Conservation (phyloP, 2,888 invertebrate species). For the Caenorhabditis sp. region DNA sequence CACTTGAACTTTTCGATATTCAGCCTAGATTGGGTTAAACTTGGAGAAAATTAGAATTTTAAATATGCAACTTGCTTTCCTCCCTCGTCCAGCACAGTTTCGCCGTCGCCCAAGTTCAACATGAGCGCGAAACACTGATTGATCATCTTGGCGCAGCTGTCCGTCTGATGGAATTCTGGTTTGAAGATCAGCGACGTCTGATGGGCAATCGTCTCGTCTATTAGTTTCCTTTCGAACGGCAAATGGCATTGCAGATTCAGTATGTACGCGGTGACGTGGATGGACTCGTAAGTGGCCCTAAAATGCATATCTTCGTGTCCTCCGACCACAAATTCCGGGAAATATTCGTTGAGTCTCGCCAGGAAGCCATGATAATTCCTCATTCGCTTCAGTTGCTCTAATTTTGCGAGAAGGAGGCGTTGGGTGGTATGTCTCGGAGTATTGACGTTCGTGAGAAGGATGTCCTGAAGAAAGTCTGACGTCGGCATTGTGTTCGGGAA, state of each 20-base stretch:
- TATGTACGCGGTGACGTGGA: conserved; percentile 30
- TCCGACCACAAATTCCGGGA: conserved; percentile 5
- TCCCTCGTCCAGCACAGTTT: conserved; percentile 37
- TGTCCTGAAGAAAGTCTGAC: conserved; percentile 39
- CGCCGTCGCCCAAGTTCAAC: conserved; percentile 34
- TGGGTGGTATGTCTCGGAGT: conserved; percentile 36
- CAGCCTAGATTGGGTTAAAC: too few species aligned
- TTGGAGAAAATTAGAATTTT: conserved; percentile 4
- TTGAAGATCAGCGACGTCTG: conserved; percentile 26
- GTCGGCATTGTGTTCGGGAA: conserved; percentile 45
- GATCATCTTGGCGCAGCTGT: conserved; percentile 30
- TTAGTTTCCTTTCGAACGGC: conserved; percentile 22
- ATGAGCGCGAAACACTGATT: conserved; percentile 50
- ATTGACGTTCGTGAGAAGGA: neutral
- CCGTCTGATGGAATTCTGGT: conserved; percentile 22
- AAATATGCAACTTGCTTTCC: conserved; percentile 37
- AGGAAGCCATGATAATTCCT: conserved; percentile 7
- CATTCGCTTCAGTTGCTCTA: conserved; percentile 54
- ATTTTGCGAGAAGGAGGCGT: conserved; percentile 59
- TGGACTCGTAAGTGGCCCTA: conserved; percentile 15
- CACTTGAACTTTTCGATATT: conserved; percentile 48
- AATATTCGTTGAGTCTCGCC: conserved; percentile 4
- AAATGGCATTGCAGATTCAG: conserved; percentile 9
- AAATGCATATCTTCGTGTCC: neutral
- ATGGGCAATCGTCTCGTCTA: neutral